Evolutionary conservation across 1,140 invertebrate genomes (phyloP), one percentile per base, ranked within the genome.

Genomic region (Macrocentrus cingulum): DNA sequence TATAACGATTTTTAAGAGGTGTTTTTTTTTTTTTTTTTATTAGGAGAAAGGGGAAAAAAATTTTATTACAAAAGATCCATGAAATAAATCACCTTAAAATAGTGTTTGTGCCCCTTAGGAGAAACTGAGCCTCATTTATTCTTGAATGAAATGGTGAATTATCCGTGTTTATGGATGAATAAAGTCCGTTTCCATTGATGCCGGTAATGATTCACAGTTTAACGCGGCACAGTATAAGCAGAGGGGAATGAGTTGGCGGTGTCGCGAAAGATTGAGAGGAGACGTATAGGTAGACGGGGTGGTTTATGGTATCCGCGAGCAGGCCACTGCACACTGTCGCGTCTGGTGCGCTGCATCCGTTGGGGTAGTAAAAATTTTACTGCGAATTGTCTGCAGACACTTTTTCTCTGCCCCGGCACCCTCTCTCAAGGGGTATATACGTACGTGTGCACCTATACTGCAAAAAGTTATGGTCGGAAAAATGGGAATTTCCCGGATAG

Each of bases 311-410:
- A 73, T 71, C 65, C 70, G 74, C 73, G 72, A 76, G 57, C 67
- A 66, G 72, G 68, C 68, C 67, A 71, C 67, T 72, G 62, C 65
- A 61, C 42, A 67, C 70, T 72, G 66, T 67, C 70, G 66, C 64
- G 70, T 70, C 72, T 75, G 67, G 67, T 60, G 66, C 65, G 64
- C 68, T 67, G 65, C 60, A 59, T 45, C 59, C 46, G 59, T 65
- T 62, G 58, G 64, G 72, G 69, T 68, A 75, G 75, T 79, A 79
- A 79, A 79, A 79, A 77, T 79, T 77, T 79, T 77, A 79, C 75
- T 79, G 76, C 75, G 74, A 78, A 78, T 79, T 78, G 77, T 79
- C 77, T 78, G 75, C 75, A 71, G 69, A 75, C 71, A 66, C 68
- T 64, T 66, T 70, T 60, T 68, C 60, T 45, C 54, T 34, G 32